Conservation (phyloP, 1,140 invertebrate genomes). For the Galleria mellonella region DNA sequence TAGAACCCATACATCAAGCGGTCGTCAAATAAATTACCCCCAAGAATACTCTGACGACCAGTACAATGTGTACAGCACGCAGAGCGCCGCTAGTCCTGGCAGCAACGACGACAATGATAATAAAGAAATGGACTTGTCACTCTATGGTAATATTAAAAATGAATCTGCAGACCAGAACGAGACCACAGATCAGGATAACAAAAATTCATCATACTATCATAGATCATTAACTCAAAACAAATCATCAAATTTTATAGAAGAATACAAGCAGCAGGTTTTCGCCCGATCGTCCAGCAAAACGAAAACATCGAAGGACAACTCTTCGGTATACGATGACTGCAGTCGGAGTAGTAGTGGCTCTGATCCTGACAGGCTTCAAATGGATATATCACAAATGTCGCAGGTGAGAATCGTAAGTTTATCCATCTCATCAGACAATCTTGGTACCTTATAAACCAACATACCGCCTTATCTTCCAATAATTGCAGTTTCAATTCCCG, state of each 20-base stretch:
- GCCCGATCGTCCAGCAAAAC: slow-evolving; percentile 33
- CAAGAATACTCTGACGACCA: slow-evolving; percentile 54
- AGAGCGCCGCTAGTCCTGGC: slow-evolving; percentile 34
- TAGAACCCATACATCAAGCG: slow-evolving; percentile 16
- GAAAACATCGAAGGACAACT: slow-evolving; percentile 44
- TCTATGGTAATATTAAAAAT: slow-evolving; percentile 49
- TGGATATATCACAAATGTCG: slow-evolving; percentile 72
- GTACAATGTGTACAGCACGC: slow-evolving; percentile 33
- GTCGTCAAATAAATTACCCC: slow-evolving; percentile 27
- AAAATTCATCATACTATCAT: slow-evolving; percentile 32
- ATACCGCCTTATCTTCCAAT: too few species aligned
- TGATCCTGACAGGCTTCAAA: slow-evolving; percentile 69
- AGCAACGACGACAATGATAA: slow-evolving; percentile 56
- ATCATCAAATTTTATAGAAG: slow-evolving; percentile 39
- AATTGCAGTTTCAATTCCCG: too few species aligned
- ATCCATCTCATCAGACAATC: neutral
- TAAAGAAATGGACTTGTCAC: slow-evolving; percentile 69
- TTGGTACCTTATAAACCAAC: too few species aligned
- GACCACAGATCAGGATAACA: slow-evolving; percentile 22
- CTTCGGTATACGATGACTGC: slow-evolving; percentile 63
- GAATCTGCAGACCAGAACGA: slow-evolving; percentile 42
- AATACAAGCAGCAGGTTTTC: slow-evolving; percentile 52
- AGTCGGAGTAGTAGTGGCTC: slow-evolving; percentile 72
- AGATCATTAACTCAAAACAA: slow-evolving; percentile 31
- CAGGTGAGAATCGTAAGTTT: slow-evolving; percentile 31